Conservation (phyloP, 2,113 vertebrate genomes). For the Paedocypris sp. region DNA sequence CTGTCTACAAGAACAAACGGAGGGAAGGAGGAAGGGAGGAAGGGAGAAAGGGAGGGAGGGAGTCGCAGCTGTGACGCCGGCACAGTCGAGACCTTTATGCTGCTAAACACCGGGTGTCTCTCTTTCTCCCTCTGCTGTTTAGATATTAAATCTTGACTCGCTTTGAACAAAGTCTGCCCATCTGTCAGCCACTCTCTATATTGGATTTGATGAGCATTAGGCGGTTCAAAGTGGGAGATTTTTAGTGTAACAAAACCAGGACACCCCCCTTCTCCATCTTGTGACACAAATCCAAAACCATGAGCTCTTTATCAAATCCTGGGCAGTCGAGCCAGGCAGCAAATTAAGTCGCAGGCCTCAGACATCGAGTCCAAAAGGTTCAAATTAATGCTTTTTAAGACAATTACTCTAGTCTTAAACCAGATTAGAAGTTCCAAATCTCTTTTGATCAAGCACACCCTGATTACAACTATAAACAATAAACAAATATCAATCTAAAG, state of each 20-base stretch:
- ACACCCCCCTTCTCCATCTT: background rate
- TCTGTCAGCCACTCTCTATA: conserved; percentile 44
- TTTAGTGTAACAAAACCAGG: conserved; percentile 38
- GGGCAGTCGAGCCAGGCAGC: background rate
- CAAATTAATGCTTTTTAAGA: too few relatives aligned
- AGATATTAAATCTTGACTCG: conserved; percentile 45
- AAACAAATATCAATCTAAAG: too few relatives aligned
- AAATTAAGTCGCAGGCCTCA: background rate
- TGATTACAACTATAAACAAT: too few relatives aligned
- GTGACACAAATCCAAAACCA: background rate
- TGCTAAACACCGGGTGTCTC: conserved; percentile 35
- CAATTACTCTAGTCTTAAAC: too few relatives aligned
- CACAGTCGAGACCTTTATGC: conserved; percentile 44
- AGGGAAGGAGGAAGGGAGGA: background rate
- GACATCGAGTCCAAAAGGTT: background rate
- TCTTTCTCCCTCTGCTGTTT: conserved; percentile 49
- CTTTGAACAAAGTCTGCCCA: conserved; percentile 50
- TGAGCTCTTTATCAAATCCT: background rate
- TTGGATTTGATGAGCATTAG: conserved; percentile 38
- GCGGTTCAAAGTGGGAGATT: conserved; percentile 36
- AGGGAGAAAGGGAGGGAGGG: conserved; percentile 7
- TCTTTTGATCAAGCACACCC: too few relatives aligned
- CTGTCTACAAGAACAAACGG: conserved; percentile 32
- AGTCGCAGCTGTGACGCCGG: conserved; percentile 52
- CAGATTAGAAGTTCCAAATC: too few relatives aligned